Evolutionary conservation across 1,140 invertebrate species (phyloP).

Genomic region (Tetramorium simillimum): DNA sequence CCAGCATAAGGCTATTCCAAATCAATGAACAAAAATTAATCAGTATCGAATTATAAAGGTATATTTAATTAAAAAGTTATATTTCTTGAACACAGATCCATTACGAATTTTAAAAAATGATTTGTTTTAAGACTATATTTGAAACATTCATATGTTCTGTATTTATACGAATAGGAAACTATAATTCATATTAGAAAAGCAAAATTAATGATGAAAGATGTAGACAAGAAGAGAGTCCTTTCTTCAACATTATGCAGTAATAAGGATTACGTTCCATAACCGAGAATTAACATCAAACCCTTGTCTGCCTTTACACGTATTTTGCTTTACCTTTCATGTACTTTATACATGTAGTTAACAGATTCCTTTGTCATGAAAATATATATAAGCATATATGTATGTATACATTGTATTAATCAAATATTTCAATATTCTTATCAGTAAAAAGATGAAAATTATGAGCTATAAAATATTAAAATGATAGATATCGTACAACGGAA

Average conservation of each 20-base stretch:
- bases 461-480: neutral
- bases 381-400: neutral
- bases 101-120: neutral
- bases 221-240: conserved; percentile 29
- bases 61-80: too few relatives aligned
- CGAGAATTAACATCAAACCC: conserved; percentile 46
- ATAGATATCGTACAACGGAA: neutral
- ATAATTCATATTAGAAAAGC: neutral
- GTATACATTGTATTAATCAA: neutral
- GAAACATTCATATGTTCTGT: neutral
- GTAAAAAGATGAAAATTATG: neutral
- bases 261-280: conserved; percentile 48
- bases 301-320: conserved; percentile 21
- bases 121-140: neutral
- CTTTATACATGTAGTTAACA: neutral
- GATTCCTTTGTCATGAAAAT: neutral
- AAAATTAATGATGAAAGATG: conserved; percentile 33
- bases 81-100: too few relatives aligned
- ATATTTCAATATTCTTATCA: neutral
- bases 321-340: neutral
- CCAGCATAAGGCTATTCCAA: neutral
- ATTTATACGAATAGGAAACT: neutral
- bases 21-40: neutral
- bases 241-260: conserved; percentile 31
- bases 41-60: too few relatives aligned